Base-by-base conservation (phyloP, 2,797 vertebrate genomes). In the Macropodus opercularis region DNA sequence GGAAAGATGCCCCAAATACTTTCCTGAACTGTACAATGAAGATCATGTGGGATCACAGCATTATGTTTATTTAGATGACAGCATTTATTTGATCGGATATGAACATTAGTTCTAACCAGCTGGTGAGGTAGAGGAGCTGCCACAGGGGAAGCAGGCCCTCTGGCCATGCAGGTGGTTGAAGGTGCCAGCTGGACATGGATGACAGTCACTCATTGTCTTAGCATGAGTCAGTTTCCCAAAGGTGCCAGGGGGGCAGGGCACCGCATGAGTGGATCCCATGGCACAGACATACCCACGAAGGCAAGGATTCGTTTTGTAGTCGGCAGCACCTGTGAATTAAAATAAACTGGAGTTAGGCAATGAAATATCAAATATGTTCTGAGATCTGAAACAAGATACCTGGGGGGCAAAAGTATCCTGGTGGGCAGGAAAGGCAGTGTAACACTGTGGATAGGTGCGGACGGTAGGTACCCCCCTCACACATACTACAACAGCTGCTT, bases 131-230 rank as follows among this genome's bases (percentile, higher is more conserved):
- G 96, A 95, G 1, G 94, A 95, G 77, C 94, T 97, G 39, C 96
- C 95, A 1, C 96, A 98, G 36, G 94, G 92, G 47, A 95, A 95
- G 57, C 97, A 98, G 19, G 94, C 93, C 27, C 80, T 84, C 81
- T 96, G 95, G 23, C 86, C 95, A 6, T 85, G 80, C 34, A 94
- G 80, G 69, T 95, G 91, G 47, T 92, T 96, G 84, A 95, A 99
- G 74, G 95, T 95, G 42, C 85, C 93, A 8, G 77, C 64, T 4
- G 96, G 95, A 77, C 97, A 99, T 12, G 86, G 80, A 40, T 86
- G 86, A 79, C 96, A 98, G n/a, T 93, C 92, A 10, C 53, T 75
- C 0, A 41, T 3, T 1, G 36, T 70, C 53, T 83, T 77, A 7
- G 92, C 91, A 2, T 53, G 73, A 42, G 15, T 86, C 63, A 60